Percentiles rank a stretch among this genome's conserved stretches.
phyloP scores from a whole-genome alignment of 2,113 vertebrate species.

The Ammospiza caudacuta region DNA sequence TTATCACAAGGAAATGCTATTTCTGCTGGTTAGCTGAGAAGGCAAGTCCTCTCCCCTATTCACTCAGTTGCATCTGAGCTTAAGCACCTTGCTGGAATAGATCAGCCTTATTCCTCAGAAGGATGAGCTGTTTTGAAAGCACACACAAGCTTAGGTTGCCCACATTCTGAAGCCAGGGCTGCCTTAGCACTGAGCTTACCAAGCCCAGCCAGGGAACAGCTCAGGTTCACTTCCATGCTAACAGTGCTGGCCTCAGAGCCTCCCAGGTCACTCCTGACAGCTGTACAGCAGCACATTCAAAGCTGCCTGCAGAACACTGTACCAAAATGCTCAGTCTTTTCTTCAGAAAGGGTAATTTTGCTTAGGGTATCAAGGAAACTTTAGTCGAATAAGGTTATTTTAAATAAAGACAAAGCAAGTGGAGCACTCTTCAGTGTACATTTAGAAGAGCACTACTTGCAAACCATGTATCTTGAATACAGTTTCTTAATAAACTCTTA shows the following conservation, averaged over 20 bases:
- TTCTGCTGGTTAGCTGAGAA: background rate
- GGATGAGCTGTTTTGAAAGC: background rate
- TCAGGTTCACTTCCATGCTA: background rate
- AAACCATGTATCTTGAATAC: background rate
- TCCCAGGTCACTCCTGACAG: background rate
- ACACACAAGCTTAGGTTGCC: background rate
- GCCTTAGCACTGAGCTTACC: background rate
- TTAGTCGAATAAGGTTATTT: background rate
- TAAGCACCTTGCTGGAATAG: background rate
- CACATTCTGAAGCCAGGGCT: background rate
- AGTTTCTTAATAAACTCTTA: constrained; percentile 46
- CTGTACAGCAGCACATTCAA: background rate
- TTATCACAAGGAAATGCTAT: background rate
- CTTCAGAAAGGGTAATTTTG: background rate
- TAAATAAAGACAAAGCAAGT: background rate
- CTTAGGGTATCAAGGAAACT: background rate
- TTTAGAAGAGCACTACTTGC: background rate
- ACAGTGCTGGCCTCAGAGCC: background rate
- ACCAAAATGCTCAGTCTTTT: background rate
- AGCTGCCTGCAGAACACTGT: background rate
- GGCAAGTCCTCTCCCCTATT: background rate
- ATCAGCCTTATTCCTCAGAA: background rate
- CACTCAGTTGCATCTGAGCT: background rate
- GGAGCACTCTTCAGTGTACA: background rate
- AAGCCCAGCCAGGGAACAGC: background rate